Conservation (phyloP, 2,797 vertebrate species). For the Apogon hyalosoma region DNA sequence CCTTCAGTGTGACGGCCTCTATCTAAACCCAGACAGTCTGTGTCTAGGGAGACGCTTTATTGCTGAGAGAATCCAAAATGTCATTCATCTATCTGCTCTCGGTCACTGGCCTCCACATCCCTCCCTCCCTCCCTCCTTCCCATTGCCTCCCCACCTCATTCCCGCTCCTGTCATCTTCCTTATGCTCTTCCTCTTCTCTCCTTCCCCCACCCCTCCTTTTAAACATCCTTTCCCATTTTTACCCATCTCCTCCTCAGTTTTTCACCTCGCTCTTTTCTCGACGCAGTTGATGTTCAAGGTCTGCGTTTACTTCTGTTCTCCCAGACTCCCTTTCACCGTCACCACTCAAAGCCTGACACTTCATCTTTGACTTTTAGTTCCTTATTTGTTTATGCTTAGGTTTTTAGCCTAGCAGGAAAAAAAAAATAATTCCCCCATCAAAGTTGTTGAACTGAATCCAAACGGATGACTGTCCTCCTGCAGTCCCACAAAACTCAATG, state of each 20-base stretch:
- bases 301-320: neutral
- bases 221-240: neutral
- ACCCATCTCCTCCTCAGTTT: conserved; percentile 6
- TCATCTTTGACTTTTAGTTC: neutral
- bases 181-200: conserved; percentile 10
- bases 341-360: neutral
- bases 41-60: conserved; percentile 74
- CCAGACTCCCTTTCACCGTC: neutral
- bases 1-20: conserved; percentile 70
- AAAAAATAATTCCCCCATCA: no score
- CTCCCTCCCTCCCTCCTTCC: neutral
- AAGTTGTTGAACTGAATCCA: no score
- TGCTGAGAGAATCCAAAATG: conserved; percentile 79
- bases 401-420: no score
- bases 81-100: conserved; percentile 68
- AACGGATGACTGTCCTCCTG: no score
- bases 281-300: conserved; percentile 27
- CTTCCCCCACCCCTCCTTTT: neutral
- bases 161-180: conserved; percentile 55
- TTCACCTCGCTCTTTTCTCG: conserved; percentile 7
- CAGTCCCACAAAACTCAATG: no score
- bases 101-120: conserved; percentile 17
- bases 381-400: no score
- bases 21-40: conserved; percentile 75
- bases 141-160: conserved; percentile 39